These are phyloP conservation scores for Semotilus atromaculatus DNA, from an alignment of 2,797 vertebrate genomes.

Conservation along the genomic window DNA sequence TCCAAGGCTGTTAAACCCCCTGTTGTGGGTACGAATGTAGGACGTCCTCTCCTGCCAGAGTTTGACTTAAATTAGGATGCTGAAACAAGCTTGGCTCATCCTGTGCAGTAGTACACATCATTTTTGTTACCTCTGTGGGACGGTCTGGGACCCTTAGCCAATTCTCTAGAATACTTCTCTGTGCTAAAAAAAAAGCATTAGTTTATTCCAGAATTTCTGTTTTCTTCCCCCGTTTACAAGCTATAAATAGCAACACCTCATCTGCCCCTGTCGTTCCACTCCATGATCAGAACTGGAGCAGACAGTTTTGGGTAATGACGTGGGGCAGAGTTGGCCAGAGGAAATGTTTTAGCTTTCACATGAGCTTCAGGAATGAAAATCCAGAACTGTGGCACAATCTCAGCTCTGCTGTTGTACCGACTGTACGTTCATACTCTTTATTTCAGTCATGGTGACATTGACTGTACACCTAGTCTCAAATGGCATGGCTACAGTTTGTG, in stretches of 20 bases:
- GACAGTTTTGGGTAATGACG: constrained; percentile 44
- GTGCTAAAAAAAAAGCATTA: background rate
- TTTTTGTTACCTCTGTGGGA: background rate
- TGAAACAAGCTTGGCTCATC: constrained; percentile 22
- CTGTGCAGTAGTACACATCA: background rate
- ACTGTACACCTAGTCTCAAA: background rate
- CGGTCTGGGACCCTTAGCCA: background rate
- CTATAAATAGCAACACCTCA: constrained; percentile 60
- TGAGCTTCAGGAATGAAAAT: constrained; percentile 35
- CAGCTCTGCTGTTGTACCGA: constrained; percentile 36
- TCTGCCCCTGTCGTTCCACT: constrained; percentile 45
- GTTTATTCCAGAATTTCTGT: background rate
- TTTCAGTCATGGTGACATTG: constrained; percentile 29
- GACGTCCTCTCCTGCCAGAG: constrained; percentile 14
- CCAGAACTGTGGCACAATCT: constrained; percentile 2
- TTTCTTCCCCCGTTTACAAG: constrained; percentile 1
- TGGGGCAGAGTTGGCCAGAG: constrained; percentile 28
- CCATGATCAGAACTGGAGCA: constrained; percentile 53
- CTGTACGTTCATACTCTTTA: background rate
- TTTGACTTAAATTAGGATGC: constrained; percentile 5
- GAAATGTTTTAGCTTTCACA: constrained; percentile 21
- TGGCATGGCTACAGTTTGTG: background rate
- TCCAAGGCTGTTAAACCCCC: constrained; percentile 4
- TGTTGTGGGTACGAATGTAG: constrained; percentile 41
- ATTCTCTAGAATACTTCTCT: background rate